Percentiles rank a stretch among this genome's conserved stretches.
These are phyloP conservation scores for Nibea coibor DNA, from an alignment of 2,113 vertebrate genomes.

Conservation along the genomic window DNA sequence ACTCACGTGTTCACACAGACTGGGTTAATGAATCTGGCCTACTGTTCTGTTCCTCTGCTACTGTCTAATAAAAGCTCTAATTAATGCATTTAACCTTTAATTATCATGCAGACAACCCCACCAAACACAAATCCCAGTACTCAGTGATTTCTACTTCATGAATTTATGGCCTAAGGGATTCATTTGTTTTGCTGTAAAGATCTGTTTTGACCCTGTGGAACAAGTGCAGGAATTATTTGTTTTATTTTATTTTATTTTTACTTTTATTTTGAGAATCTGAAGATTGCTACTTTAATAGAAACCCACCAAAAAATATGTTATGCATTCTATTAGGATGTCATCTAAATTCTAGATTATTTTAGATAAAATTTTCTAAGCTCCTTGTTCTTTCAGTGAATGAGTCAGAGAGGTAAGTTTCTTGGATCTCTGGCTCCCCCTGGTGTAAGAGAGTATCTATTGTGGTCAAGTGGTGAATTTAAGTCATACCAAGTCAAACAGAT, in stretches of 20 bases:
- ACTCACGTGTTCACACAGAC: neutral
- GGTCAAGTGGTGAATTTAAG: neutral
- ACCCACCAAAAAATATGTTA: neutral
- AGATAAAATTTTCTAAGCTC: neutral
- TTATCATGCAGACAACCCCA: slow-evolving; percentile 1
- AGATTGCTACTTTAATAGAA: neutral
- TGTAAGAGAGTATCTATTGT: neutral
- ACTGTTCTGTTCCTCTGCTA: slow-evolving; percentile 7
- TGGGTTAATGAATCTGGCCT: slow-evolving; percentile 51
- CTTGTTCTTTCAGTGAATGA: neutral
- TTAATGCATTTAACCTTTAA: slow-evolving; percentile 44
- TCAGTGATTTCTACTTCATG: slow-evolving; percentile 11
- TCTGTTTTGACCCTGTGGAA: neutral
- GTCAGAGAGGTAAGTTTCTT: neutral
- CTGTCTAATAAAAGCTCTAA: slow-evolving; percentile 14
- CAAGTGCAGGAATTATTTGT: neutral
- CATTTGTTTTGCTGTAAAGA: neutral
- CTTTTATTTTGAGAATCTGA: neutral
- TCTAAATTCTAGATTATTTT: neutral
- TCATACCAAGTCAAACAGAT: neutral
- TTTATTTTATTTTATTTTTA: neutral
- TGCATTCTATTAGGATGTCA: neutral
- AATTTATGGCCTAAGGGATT: neutral
- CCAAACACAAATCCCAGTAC: slow-evolving; percentile 11
- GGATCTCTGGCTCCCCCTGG: slow-evolving; percentile 50